phyloP scores from a whole-genome alignment of 2,113 vertebrate species.

The Xiphophorus couchianus region DNA sequence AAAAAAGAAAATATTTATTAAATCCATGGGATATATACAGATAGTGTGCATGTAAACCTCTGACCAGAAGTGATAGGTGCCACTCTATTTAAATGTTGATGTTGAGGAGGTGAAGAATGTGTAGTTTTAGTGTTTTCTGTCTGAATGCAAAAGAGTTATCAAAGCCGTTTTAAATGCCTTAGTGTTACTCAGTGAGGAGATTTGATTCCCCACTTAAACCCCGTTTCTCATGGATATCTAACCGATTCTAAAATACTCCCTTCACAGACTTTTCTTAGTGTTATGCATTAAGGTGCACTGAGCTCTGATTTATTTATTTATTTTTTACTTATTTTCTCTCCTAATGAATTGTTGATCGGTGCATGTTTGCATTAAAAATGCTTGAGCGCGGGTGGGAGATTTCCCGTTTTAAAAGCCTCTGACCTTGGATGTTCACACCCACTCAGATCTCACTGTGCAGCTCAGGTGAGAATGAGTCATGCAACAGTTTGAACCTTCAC shows the following conservation, averaged over 20 bases:
- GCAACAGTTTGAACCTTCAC: constrained; percentile 40
- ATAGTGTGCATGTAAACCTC: neutral
- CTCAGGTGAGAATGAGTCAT: constrained; percentile 43
- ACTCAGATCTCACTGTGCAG: constrained; percentile 32
- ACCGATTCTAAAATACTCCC: constrained; percentile 34
- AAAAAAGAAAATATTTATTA: neutral
- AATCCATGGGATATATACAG: neutral
- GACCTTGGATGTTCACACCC: constrained; percentile 45
- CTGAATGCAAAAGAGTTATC: constrained; percentile 63
- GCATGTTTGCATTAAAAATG: constrained; percentile 50
- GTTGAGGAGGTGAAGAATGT: constrained; percentile 72
- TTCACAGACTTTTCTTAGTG: constrained; percentile 46
- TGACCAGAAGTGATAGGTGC: constrained; percentile 21
- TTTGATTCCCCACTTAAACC: constrained; percentile 37
- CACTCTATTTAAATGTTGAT: constrained; percentile 52
- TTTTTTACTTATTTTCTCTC: constrained; percentile 17
- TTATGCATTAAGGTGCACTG: constrained; percentile 59
- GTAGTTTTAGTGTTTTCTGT: constrained; percentile 71
- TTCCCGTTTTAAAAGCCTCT: constrained; percentile 26
- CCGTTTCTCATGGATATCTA: constrained; percentile 27
- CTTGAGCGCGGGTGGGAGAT: constrained; percentile 46
- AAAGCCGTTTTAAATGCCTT: constrained; percentile 79
- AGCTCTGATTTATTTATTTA: constrained; percentile 48
- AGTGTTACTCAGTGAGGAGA: constrained; percentile 66
- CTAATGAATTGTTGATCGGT: constrained; percentile 22